Evolutionary conservation across 2,888 invertebrate genomes (phyloP).

Genomic region (Lamellibrachia satsuma): DNA sequence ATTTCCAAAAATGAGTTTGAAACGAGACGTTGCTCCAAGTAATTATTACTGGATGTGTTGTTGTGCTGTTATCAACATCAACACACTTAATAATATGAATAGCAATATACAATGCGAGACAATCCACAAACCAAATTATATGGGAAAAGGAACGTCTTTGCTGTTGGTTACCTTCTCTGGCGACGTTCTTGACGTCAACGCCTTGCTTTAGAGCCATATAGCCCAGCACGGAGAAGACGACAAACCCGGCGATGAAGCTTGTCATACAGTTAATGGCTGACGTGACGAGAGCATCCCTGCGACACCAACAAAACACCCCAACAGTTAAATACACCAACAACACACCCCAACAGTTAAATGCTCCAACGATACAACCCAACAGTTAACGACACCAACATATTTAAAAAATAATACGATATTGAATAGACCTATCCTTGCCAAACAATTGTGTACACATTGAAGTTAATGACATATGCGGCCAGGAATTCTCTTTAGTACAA

Average conservation of each 20-base stretch:
- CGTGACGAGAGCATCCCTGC: conserved; percentile 60
- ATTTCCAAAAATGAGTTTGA: too few relatives aligned
- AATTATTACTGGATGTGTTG: too few relatives aligned
- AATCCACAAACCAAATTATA: too few relatives aligned
- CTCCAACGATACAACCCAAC: neutral
- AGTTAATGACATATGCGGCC: neutral
- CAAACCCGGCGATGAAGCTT: conserved; percentile 62
- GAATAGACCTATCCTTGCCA: too few relatives aligned
- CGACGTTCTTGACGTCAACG: conserved; percentile 86
- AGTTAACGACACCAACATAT: neutral
- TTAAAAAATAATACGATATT: too few relatives aligned
- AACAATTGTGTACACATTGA: too few relatives aligned
- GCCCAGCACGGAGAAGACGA: conserved; percentile 65
- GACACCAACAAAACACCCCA: neutral
- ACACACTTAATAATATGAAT: too few relatives aligned
- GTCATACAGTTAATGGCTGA: conserved; percentile 59
- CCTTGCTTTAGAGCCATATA: conserved; percentile 88
- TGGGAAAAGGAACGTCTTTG: neutral
- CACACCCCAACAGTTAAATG: neutral
- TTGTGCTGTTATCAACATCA: too few relatives aligned
- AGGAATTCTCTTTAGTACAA: neutral
- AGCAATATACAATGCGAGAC: too few relatives aligned
- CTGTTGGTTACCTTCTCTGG: conserved; percentile 74
- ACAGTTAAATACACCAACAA: neutral
- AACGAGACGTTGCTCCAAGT: too few relatives aligned